Evolutionary conservation across 2,888 invertebrate genomes (phyloP).

Genomic region (Amorpha juglandis): DNA sequence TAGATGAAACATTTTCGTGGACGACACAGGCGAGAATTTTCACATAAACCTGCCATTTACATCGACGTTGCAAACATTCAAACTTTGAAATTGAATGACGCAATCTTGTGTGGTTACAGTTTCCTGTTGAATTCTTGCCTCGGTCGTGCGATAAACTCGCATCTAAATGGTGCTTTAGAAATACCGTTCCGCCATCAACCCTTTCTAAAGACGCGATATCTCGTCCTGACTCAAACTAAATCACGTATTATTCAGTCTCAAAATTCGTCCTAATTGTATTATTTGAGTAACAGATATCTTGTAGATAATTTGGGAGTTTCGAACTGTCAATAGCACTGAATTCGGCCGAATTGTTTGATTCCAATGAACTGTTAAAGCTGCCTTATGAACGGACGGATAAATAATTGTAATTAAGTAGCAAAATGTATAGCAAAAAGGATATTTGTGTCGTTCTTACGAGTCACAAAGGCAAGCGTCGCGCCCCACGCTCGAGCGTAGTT

Average conservation of each 20-base stretch:
- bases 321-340: not conserved
- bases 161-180: too few relatives aligned
- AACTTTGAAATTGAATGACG: too few relatives aligned
- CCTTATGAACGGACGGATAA: slow-evolving; percentile 6
- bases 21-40: too few relatives aligned
- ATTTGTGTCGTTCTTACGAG: slow-evolving; percentile 18
- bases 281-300: not conserved
- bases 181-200: not conserved
- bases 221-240: not conserved
- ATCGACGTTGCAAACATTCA: too few relatives aligned
- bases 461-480: slow-evolving; percentile 48
- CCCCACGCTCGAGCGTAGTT: slow-evolving; percentile 54
- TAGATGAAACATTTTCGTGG: too few relatives aligned
- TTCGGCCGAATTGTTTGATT: not conserved
- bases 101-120: too few relatives aligned
- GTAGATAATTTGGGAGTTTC: not conserved
- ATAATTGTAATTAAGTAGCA: slow-evolving; percentile 29
- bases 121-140: too few relatives aligned
- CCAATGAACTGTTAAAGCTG: not conserved
- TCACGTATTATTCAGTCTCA: not conserved
- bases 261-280: not conserved
- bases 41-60: too few relatives aligned
- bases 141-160: too few relatives aligned
- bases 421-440: slow-evolving; percentile 6
- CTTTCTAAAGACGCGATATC: slow-evolving; percentile 1